A percentile compares a stretch with the other conserved stretches of the same genome.
phyloP scores from a whole-genome alignment of 2,113 vertebrate genomes.

The Pelobates fuscus region DNA sequence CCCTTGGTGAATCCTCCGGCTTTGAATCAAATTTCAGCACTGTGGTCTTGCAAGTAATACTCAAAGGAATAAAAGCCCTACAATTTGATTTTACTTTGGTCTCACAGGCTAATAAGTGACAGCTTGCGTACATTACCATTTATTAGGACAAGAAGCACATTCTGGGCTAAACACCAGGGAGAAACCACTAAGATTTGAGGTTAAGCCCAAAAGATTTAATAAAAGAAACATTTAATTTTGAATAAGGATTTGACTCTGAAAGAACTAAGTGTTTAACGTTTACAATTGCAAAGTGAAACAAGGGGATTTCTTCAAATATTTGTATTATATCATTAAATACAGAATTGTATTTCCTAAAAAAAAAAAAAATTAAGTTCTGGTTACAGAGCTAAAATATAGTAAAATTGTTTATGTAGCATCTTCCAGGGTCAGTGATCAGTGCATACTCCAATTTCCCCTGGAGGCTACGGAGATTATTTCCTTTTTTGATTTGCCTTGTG shows the following conservation, averaged over 20 bases:
- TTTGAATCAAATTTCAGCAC: not conserved
- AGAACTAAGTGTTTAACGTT: not conserved
- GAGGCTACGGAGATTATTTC: no score
- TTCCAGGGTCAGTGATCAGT: no score
- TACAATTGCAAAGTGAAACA: no score
- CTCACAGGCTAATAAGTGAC: slow-evolving; percentile 9
- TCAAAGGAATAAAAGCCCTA: slow-evolving; percentile 11
- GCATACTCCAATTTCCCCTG: no score
- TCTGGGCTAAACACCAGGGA: slow-evolving; percentile 19
- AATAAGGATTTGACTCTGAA: slow-evolving; percentile 1
- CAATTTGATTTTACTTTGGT: not conserved
- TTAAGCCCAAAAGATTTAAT: slow-evolving; percentile 22
- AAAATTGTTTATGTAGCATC: no score
- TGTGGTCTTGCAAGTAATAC: not conserved
- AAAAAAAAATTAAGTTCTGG: no score
- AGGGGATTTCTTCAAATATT: no score
- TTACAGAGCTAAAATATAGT: no score
- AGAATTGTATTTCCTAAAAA: no score
- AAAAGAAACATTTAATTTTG: slow-evolving; percentile 29
- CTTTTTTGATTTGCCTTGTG: no score
- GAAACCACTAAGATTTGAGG: slow-evolving; percentile 34
- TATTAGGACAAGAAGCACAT: slow-evolving; percentile 34
- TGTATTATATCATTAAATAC: no score
- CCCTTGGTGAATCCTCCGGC: no score
- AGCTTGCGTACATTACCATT: slow-evolving; percentile 9